These are phyloP conservation scores for Amphiduros pacificus DNA, from an alignment of 2,888 invertebrate genomes.

Conservation along the genomic window DNA sequence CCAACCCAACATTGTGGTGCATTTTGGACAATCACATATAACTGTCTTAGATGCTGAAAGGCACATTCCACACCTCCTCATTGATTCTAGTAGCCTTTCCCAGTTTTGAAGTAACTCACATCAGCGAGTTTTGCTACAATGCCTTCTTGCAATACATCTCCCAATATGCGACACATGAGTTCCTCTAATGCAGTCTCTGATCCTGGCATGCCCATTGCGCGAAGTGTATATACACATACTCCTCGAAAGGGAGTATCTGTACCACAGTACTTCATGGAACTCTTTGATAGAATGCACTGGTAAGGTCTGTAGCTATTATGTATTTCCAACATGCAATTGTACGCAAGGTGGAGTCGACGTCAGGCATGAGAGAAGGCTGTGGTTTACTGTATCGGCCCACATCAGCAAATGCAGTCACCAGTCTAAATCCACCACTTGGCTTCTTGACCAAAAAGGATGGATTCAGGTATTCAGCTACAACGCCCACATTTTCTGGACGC, in stretches of 20 bases:
- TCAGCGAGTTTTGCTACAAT: too few relatives aligned
- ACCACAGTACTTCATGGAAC: background rate
- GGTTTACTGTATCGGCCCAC: background rate
- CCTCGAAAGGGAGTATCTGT: background rate
- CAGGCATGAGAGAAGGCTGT: background rate
- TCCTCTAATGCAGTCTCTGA: background rate
- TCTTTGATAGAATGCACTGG: background rate
- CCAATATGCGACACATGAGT: background rate
- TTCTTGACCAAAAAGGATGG: background rate
- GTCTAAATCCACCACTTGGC: background rate
- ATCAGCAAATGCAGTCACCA: background rate
- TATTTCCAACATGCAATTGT: slow-evolving; percentile 1
- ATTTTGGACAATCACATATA: background rate
- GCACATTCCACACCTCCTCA: background rate
- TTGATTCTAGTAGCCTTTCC: background rate
- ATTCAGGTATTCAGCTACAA: slow-evolving; percentile 12
- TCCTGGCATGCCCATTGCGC: background rate
- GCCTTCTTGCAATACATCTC: too few relatives aligned
- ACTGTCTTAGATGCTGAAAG: background rate
- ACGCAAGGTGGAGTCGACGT: background rate
- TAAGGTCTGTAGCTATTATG: background rate
- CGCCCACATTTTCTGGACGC: slow-evolving; percentile 13
- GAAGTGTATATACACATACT: background rate
- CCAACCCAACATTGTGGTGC: background rate
- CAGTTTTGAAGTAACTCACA: background rate